These are phyloP conservation scores for Calidris pugnax DNA, from an alignment of 2,113 vertebrate genomes.

Conservation along the genomic window DNA sequence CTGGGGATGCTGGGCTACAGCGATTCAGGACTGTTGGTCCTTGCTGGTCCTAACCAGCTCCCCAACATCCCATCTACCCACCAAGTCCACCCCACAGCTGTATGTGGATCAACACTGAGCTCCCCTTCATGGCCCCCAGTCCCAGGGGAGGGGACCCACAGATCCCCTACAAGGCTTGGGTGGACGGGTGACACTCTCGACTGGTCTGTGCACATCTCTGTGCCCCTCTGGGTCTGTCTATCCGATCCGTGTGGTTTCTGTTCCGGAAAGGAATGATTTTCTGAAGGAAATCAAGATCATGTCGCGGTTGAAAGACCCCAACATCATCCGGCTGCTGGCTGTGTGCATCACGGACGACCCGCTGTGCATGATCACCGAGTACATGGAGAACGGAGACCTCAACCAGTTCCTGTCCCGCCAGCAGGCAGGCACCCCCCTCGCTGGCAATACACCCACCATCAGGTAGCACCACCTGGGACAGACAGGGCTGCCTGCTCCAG, in stretches of 20 bases:
- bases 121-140: background rate
- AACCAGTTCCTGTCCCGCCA: slow-evolving; percentile 96
- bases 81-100: rapidly evolving
- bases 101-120: rapidly evolving
- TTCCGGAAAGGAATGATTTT: slow-evolving; percentile 90
- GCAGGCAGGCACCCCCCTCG: slow-evolving; percentile 61
- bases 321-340: slow-evolving; percentile 92
- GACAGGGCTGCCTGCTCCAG: background rate
- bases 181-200: rapidly evolving
- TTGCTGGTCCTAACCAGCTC: background rate
- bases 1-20: background rate
- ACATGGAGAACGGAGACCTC: slow-evolving; percentile 98
- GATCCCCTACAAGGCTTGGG: background rate
- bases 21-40: background rate
- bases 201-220: rapidly evolving
- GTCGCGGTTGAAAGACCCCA: slow-evolving; percentile 93
- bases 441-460: slow-evolving; percentile 69
- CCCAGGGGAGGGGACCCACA: background rate
- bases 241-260: slow-evolving; percentile 27
- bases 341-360: slow-evolving; percentile 92
- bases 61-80: too few species aligned
- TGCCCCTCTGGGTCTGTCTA: background rate
- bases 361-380: slow-evolving; percentile 97
- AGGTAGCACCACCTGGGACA: slow-evolving; percentile 64
- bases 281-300: slow-evolving; percentile 99